Conservation (phyloP, 2,797 vertebrate species). For the Thamnophis elegans region DNA sequence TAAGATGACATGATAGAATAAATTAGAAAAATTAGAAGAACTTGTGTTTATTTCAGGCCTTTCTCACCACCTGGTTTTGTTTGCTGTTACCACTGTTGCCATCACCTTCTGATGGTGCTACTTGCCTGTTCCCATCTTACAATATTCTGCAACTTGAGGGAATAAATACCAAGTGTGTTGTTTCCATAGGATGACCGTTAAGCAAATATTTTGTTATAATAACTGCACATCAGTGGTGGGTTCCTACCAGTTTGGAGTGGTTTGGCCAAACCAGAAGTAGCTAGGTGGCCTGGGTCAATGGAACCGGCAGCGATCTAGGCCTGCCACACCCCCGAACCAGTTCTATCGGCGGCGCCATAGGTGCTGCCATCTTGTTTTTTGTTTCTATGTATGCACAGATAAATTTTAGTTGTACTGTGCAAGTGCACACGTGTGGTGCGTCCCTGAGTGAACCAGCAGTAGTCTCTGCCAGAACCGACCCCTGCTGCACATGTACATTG, state of each 20-base stretch:
- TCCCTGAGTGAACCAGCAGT: too few species aligned
- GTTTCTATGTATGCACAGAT: too few species aligned
- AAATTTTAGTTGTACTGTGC: too few species aligned
- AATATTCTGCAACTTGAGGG: neutral
- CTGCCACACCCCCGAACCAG: too few species aligned
- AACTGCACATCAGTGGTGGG: neutral
- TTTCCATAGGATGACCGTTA: neutral
- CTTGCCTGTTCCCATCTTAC: neutral
- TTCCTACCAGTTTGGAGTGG: too few species aligned
- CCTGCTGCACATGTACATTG: neutral
- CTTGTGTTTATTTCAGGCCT: neutral
- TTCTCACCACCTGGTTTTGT: neutral
- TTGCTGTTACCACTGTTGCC: neutral
- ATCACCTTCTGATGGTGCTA: neutral
- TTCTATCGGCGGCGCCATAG: too few species aligned
- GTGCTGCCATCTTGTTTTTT: too few species aligned
- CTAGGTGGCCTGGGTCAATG: too few species aligned
- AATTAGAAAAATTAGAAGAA: slow-evolving; percentile 13
- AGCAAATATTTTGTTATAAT: neutral
- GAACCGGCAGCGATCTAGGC: too few species aligned
- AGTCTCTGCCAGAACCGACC: too few species aligned
- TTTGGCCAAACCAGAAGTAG: too few species aligned
- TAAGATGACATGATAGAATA: slow-evolving; percentile 13
- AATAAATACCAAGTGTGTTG: neutral
- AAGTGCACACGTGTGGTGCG: too few species aligned